Conservation (phyloP, 2,797 vertebrate genomes). For the Cossypha dichroa region DNA sequence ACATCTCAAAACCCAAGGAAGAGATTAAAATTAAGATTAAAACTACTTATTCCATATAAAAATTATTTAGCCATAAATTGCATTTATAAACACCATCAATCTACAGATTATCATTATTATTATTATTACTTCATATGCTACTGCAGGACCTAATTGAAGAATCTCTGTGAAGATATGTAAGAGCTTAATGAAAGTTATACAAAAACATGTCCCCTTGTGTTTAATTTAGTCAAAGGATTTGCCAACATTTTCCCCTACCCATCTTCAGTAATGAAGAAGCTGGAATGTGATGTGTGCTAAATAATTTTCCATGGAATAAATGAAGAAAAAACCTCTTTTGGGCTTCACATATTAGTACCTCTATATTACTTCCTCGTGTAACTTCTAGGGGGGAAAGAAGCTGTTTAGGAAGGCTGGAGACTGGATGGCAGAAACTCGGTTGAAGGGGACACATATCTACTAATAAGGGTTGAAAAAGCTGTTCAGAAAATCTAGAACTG, state of each 20-base stretch:
- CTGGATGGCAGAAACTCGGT: neutral
- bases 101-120: neutral
- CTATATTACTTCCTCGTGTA: neutral
- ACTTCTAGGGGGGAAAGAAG: neutral
- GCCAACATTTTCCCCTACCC: neutral
- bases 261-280: neutral
- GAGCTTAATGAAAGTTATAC: conserved; percentile 10
- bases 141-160: neutral
- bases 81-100: neutral
- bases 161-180: neutral
- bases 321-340: neutral
- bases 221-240: conserved; percentile 29
- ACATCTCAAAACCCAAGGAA: neutral
- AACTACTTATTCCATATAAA: neutral
- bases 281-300: neutral
- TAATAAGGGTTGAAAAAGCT: neutral
- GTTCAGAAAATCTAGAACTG: neutral
- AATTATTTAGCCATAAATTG: neutral
- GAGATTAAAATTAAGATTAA: neutral
- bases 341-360: neutral
- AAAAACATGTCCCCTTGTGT: neutral
- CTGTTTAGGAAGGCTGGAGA: neutral
- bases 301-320: neutral
- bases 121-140: neutral
- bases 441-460: neutral